These are phyloP conservation scores for Antheraea pernyi DNA, from an alignment of 1,140 invertebrate species.

Conservation along the genomic window DNA sequence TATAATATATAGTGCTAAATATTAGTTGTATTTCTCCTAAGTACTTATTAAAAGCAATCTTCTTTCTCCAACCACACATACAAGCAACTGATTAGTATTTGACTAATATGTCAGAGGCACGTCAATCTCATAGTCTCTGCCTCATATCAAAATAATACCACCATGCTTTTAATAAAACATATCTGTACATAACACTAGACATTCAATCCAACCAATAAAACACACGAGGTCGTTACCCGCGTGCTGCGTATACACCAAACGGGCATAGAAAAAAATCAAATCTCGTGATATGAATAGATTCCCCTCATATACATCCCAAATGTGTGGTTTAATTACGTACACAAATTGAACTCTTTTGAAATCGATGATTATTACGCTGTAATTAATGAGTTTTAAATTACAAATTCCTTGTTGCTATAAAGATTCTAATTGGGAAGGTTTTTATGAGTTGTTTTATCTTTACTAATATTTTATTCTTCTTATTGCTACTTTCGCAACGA, in stretches of 20 bases:
- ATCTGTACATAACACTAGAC: background rate
- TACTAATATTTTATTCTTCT: too few relatives aligned
- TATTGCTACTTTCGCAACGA: too few relatives aligned
- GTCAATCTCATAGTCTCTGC: background rate
- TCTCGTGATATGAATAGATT: background rate
- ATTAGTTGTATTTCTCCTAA: too few relatives aligned
- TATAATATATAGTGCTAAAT: too few relatives aligned
- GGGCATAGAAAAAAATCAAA: background rate
- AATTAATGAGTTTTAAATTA: slow-evolving; percentile 4
- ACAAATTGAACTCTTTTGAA: slow-evolving; percentile 1
- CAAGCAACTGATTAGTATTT: too few relatives aligned
- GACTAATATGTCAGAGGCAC: too few relatives aligned
- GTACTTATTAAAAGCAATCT: too few relatives aligned
- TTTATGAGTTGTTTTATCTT: background rate
- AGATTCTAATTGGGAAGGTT: background rate
- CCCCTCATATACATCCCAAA: background rate
- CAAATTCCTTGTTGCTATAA: background rate
- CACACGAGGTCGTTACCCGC: background rate
- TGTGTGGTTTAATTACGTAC: background rate
- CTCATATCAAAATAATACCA: background rate
- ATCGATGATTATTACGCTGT: background rate
- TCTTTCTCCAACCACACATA: too few relatives aligned
- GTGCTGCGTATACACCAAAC: background rate
- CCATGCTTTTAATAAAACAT: background rate
- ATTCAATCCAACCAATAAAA: background rate